Percentiles rank a stretch among this genome's conserved stretches.
phyloP scores from a whole-genome alignment of 2,888 invertebrate genomes.

The Bombylius major region DNA sequence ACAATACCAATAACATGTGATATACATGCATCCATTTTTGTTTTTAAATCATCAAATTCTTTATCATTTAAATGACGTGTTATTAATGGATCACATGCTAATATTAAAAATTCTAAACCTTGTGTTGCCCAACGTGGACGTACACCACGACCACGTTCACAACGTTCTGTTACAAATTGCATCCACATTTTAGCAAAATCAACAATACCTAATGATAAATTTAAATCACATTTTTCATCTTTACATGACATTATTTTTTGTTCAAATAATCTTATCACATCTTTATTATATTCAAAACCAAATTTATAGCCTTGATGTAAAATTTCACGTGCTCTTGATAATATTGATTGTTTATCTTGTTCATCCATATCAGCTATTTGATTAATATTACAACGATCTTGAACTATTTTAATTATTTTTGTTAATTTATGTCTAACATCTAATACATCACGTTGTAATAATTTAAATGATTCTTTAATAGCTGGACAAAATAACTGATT shows the following conservation, averaged over 20 bases:
- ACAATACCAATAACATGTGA: conserved; percentile 71
- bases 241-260: conserved; percentile 34
- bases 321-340: conserved; percentile 57
- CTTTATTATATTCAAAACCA: conserved; percentile 63
- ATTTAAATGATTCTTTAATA: conserved; percentile 48
- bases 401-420: conserved; percentile 30
- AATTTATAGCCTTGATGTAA: conserved; percentile 80
- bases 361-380: conserved; percentile 29
- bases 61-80: conserved; percentile 61
- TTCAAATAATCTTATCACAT: conserved; percentile 41
- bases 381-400: conserved; percentile 28
- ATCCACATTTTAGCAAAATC: conserved; percentile 76
- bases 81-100: conserved; percentile 73
- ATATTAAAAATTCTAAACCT: conserved; percentile 74
- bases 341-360: conserved; percentile 44
- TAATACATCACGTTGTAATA: conserved; percentile 40
- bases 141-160: conserved; percentile 69
- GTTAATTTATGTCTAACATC: conserved; percentile 36
- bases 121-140: conserved; percentile 81
- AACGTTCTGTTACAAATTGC: conserved; percentile 71
- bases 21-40: conserved; percentile 71
- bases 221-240: conserved; percentile 31
- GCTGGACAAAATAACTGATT: conserved; percentile 41
- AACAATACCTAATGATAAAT: conserved; percentile 48
- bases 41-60: conserved; percentile 68